phyloP scores from a whole-genome alignment of 2,888 invertebrate genomes.

The Drosophila suboccidentalis region DNA sequence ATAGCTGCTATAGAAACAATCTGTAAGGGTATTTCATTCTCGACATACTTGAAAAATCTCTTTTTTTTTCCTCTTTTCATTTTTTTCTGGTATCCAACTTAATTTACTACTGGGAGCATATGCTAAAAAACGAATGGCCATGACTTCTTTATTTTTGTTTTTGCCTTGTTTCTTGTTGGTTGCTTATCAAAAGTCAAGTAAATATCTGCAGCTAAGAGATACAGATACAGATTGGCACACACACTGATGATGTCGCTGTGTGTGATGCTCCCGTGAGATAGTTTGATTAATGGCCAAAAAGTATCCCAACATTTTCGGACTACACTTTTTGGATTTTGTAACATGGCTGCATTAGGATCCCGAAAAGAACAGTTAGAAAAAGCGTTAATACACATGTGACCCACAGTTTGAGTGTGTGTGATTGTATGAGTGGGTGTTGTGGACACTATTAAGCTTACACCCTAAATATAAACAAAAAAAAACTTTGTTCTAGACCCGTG shows the following conservation, averaged over 20 bases:
- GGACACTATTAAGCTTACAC: conserved; percentile 73
- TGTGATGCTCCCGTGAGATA: conserved; percentile 84
- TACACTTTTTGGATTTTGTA: conserved; percentile 53
- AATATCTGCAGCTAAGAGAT: conserved; percentile 73
- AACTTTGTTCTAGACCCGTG: conserved; percentile 31
- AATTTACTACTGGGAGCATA: conserved; percentile 69
- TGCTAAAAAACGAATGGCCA: conserved; percentile 73
- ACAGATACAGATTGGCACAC: conserved; percentile 58
- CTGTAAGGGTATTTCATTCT: conserved; percentile 1
- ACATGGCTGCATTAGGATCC: conserved; percentile 37
- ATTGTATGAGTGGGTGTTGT: conserved; percentile 27
- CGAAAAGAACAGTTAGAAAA: conserved; percentile 50
- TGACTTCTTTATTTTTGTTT: conserved; percentile 40
- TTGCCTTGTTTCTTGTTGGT: conserved; percentile 26
- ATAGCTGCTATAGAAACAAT: neutral
- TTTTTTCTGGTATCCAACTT: conserved; percentile 42
- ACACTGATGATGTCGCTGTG: conserved; percentile 49
- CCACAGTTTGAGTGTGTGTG: conserved; percentile 6
- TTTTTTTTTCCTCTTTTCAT: conserved; percentile 6
- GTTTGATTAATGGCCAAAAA: conserved; percentile 83
- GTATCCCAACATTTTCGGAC: conserved; percentile 57
- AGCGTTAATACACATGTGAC: conserved; percentile 66
- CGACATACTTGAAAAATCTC: neutral
- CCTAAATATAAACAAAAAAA: conserved; percentile 62
- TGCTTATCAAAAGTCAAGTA: conserved; percentile 69